phyloP scores from a whole-genome alignment of 2,113 vertebrate species.

The Arenaria interpres region DNA sequence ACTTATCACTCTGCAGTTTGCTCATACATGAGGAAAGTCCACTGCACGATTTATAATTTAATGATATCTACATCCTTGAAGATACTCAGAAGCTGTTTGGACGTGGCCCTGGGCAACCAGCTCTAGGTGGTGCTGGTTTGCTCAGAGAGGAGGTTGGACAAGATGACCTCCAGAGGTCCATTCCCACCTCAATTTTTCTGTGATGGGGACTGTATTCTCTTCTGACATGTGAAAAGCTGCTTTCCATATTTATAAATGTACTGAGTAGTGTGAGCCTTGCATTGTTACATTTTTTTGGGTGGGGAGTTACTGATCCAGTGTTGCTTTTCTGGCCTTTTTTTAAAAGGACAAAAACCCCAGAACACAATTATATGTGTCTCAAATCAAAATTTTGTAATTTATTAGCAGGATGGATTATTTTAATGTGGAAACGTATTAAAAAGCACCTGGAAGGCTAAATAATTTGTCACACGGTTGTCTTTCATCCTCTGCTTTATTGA shows the following conservation, averaged over 20 bases:
- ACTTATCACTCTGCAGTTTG: neutral
- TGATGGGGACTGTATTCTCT: neutral
- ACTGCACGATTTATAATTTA: neutral
- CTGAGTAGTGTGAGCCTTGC: neutral
- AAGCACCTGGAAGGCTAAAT: slow-evolving; percentile 3
- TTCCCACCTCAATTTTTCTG: neutral
- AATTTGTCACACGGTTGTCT: neutral
- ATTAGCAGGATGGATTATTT: slow-evolving; percentile 5
- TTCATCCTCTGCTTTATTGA: slow-evolving; percentile 14
- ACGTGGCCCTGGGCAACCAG: accelerated
- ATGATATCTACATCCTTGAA: neutral
- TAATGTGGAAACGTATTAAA: neutral
- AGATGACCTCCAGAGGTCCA: neutral
- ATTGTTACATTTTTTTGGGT: neutral
- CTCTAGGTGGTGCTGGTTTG: neutral
- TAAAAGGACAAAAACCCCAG: neutral
- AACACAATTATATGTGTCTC: neutral
- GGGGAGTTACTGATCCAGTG: neutral
- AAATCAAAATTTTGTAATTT: neutral
- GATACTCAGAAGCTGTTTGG: neutral
- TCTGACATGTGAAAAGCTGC: neutral
- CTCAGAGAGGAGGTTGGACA: neutral
- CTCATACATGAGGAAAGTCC: neutral
- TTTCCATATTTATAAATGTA: neutral
- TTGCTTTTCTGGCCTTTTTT: neutral